Conservation (phyloP, 2,113 vertebrate species). For the Dasyprocta punctata region DNA sequence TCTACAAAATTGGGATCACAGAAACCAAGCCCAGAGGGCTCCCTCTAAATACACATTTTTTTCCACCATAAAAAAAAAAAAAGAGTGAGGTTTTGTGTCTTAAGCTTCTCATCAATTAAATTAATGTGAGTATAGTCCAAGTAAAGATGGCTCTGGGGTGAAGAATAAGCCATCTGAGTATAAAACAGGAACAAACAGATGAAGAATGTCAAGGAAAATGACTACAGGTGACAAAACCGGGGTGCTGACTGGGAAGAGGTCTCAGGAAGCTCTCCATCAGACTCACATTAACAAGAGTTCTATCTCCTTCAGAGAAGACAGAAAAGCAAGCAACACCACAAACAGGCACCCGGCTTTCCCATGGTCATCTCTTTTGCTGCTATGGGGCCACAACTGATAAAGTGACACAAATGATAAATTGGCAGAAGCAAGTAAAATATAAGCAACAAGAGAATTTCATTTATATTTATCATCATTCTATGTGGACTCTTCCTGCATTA, state of each 20-base stretch:
- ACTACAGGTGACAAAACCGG: not conserved
- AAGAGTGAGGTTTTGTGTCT: not conserved
- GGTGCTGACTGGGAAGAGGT: not conserved
- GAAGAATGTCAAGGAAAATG: too few species aligned
- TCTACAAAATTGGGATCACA: not conserved
- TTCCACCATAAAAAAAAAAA: not conserved
- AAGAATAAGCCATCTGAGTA: not conserved
- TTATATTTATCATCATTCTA: not conserved
- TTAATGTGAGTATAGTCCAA: not conserved
- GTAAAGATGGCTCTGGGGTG: not conserved
- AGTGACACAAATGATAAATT: rapidly evolving
- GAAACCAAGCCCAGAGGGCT: not conserved
- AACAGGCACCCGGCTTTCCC: not conserved
- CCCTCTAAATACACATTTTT: not conserved
- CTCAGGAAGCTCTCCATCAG: not conserved
- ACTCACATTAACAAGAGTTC: not conserved
- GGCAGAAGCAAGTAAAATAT: not conserved
- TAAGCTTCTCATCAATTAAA: not conserved
- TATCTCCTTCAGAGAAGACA: not conserved
- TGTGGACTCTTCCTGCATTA: not conserved
- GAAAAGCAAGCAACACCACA: not conserved
- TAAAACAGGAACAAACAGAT: not conserved
- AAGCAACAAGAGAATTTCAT: not conserved
- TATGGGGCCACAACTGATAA: not conserved
- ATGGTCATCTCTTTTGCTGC: not conserved